phyloP scores from a whole-genome alignment of 2,888 invertebrate genomes.

The Apocheima hispidaria region DNA sequence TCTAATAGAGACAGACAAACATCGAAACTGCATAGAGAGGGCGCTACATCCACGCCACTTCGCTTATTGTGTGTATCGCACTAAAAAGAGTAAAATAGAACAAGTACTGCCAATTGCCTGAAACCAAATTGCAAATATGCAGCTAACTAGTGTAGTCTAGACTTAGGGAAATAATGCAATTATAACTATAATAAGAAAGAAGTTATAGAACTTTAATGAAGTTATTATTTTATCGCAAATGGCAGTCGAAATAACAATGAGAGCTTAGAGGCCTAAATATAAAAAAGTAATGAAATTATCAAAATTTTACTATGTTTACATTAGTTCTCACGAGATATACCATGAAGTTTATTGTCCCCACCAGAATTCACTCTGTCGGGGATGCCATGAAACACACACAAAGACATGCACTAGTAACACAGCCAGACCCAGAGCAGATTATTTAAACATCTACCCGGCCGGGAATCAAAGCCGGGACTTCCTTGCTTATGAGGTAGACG shows the following conservation, averaged over 20 bases:
- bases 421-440: no score
- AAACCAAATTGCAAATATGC: slow-evolving; percentile 40
- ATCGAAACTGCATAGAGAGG: not conserved
- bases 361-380: no score
- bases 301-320: no score
- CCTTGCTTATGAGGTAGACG: no score
- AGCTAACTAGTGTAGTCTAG: slow-evolving; percentile 25
- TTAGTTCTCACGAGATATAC: no score
- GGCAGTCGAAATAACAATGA: not conserved
- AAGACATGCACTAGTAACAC: no score
- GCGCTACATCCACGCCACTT: not conserved
- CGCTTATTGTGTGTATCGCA: not conserved
- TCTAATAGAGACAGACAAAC: no score
- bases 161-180: slow-evolving; percentile 20
- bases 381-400: no score
- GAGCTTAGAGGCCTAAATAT: not conserved
- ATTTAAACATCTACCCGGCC: no score
- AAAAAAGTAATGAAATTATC: no score
- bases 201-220: not conserved
- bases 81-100: slow-evolving; percentile 3
- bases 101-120: slow-evolving; percentile 44
- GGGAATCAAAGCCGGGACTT: no score
- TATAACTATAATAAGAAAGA: not conserved
- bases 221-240: not conserved
- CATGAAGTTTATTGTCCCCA: no score